Evolutionary conservation across 2,888 invertebrate genomes (phyloP).

Genomic region (Macropis europaea): DNA sequence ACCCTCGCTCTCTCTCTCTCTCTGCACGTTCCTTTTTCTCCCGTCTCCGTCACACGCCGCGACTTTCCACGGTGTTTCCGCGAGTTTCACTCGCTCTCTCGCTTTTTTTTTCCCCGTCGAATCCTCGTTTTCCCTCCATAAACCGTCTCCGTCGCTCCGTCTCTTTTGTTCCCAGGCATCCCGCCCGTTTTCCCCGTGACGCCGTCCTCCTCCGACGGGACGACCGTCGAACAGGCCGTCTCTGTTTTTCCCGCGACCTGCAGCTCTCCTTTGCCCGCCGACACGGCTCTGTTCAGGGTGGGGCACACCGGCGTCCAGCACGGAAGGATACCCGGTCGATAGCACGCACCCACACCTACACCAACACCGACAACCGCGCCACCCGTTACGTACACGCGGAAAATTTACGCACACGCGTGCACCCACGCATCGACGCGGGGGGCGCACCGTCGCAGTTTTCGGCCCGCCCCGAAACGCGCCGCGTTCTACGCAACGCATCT

Average conservation of each 20-base stretch:
- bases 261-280: constrained; percentile 28
- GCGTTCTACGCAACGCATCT: background rate
- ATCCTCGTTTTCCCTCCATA: constrained; percentile 32
- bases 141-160: constrained; percentile 1
- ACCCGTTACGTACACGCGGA: constrained; percentile 32
- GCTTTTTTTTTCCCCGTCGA: constrained; percentile 17
- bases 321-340: constrained; percentile 75
- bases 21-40: constrained; percentile 20
- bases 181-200: background rate
- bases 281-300: constrained; percentile 66
- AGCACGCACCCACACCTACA: constrained; percentile 73
- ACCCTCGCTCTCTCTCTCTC: constrained; percentile 16
- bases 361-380: constrained; percentile 29
- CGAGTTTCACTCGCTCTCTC: constrained; percentile 6
- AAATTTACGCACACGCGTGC: constrained; percentile 26
- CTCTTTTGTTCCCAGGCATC: background rate
- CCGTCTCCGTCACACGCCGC: constrained; percentile 10
- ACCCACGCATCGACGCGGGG: background rate
- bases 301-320: constrained; percentile 65
- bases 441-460: constrained; percentile 26
- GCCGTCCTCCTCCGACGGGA: background rate
- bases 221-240: too few relatives aligned
- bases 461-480: background rate
- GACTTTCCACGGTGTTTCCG: background rate
- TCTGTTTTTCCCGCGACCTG: background rate